Evolutionary conservation across 2,888 invertebrate genomes (phyloP).

Genomic region (Teleogryllus oceanicus): DNA sequence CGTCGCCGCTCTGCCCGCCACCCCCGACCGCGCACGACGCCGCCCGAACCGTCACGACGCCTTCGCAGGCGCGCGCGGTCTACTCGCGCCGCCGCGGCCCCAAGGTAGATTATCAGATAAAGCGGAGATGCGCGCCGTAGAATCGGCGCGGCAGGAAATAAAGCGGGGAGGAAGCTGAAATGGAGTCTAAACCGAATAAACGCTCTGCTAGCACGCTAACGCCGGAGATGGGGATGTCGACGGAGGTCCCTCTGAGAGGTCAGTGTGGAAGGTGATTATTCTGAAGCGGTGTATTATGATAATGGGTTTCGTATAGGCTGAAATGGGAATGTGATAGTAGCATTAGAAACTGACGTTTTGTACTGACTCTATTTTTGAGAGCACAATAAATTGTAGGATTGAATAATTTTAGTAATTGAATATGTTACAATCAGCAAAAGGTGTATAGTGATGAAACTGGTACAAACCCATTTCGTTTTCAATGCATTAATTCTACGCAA

Average conservation of each 20-base stretch:
- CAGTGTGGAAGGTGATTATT: no score
- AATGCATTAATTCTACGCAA: no score
- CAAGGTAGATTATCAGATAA: background rate
- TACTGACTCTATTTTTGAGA: no score
- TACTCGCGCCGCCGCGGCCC: background rate
- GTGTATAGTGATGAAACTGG: no score
- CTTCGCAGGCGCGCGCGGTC: background rate
- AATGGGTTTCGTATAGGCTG: no score
- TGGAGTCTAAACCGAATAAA: background rate
- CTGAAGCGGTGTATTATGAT: no score
- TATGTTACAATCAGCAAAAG: no score
- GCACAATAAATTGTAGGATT: no score
- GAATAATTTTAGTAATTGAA: no score
- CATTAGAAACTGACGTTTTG: no score
- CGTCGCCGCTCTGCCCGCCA: background rate
- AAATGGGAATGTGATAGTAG: no score
- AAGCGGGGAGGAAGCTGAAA: slow-evolving; percentile 3
- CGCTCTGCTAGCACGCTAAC: background rate
- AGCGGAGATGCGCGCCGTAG: background rate
- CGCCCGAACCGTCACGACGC: background rate
- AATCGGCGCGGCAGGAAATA: slow-evolving; percentile 9
- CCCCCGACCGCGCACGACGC: background rate
- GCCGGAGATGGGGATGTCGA: background rate
- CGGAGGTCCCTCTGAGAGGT: background rate
- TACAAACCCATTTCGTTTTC: no score